A percentile compares a stretch with the other conserved stretches of the same genome.
Evolutionary conservation across 2,888 invertebrate species (phyloP).

Genomic region (Temnothorax unifasciatus): DNA sequence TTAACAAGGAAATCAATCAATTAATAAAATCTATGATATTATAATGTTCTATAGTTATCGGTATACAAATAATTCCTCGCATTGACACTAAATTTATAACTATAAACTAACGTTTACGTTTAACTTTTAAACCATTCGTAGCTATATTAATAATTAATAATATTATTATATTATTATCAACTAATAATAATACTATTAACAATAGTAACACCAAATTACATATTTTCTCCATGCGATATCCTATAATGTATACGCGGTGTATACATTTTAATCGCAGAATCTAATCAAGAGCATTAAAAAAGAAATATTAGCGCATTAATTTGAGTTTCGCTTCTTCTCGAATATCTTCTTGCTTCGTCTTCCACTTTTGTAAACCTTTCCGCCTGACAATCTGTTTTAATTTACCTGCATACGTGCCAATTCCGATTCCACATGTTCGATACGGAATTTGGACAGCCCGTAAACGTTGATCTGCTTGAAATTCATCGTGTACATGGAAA

Average conservation of each 20-base stretch:
- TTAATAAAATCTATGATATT: not conserved
- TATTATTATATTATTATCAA: too few species aligned
- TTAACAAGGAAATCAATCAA: not conserved
- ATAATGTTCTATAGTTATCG: not conserved
- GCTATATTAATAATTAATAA: too few species aligned
- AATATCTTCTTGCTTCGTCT: not conserved
- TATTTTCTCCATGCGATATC: not conserved
- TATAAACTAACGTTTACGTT: not conserved
- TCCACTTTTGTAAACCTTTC: not conserved
- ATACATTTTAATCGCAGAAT: not conserved
- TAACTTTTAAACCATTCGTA: too few species aligned
- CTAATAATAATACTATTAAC: too few species aligned
- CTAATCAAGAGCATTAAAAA: not conserved
- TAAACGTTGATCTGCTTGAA: conserved; percentile 91
- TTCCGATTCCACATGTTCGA: conserved; percentile 91
- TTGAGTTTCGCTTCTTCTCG: not conserved
- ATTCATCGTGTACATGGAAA: conserved; percentile 90
- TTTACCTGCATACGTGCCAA: conserved; percentile 91
- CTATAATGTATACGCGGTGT: not conserved
- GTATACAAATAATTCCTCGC: not conserved
- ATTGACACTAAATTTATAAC: not conserved
- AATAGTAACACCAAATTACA: too few species aligned
- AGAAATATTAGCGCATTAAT: not conserved
- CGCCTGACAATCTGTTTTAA: not conserved
- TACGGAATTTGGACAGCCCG: conserved; percentile 93